Conservation (phyloP, 2,797 vertebrate genomes). For the Tadarida brasiliensis region DNA sequence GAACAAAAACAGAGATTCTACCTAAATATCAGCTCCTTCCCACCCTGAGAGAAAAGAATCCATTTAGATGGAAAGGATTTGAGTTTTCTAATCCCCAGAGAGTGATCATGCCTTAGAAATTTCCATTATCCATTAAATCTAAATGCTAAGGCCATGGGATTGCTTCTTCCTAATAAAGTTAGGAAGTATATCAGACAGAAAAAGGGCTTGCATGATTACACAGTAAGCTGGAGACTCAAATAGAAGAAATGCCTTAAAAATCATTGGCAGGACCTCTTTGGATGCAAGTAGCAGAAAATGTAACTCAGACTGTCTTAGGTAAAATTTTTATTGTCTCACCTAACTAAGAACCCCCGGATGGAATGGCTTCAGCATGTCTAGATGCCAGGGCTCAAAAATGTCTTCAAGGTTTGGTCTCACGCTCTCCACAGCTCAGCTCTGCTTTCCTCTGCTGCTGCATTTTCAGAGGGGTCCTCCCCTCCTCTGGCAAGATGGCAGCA, state of each 20-base stretch:
- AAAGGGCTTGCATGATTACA: constrained; percentile 18
- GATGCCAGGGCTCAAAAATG: constrained; percentile 26
- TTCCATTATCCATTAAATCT: constrained; percentile 55
- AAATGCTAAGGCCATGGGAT: constrained; percentile 37
- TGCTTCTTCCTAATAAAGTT: constrained; percentile 65
- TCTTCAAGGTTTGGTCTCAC: not conserved
- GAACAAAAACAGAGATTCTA: constrained; percentile 58
- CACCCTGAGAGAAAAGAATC: constrained; percentile 25
- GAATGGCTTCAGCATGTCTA: not conserved
- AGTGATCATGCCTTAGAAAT: constrained; percentile 52
- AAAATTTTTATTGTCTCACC: constrained; percentile 43
- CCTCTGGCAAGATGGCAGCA: not conserved
- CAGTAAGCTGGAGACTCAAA: constrained; percentile 33
- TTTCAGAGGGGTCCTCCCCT: not conserved
- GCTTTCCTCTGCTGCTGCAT: not conserved
- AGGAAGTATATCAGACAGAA: constrained; percentile 44
- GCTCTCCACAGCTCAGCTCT: not conserved
- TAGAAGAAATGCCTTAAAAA: constrained; percentile 52
- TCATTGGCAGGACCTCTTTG: constrained; percentile 9
- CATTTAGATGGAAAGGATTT: constrained; percentile 55
- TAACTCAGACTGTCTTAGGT: constrained; percentile 50
- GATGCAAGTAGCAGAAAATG: constrained; percentile 61
- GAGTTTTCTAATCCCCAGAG: constrained; percentile 55
- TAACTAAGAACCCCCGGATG: not conserved
- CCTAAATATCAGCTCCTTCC: constrained; percentile 46